phyloP scores from a whole-genome alignment of 2,797 vertebrate genomes.

The Eulemur mongoz region DNA sequence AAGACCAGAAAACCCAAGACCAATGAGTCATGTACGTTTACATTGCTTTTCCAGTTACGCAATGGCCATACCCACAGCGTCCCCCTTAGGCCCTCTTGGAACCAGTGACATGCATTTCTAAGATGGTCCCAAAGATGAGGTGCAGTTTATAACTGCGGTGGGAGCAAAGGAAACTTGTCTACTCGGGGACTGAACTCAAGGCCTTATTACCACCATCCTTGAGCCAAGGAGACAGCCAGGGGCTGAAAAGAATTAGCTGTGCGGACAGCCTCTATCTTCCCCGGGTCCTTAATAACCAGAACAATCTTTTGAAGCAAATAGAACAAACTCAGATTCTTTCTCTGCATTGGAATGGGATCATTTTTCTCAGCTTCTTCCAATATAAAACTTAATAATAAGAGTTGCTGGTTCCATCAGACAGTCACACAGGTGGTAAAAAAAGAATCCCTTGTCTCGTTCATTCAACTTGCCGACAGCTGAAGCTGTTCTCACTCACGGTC shows the following conservation, averaged over 20 bases:
- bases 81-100: background rate
- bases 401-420: background rate
- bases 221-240: background rate
- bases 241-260: background rate
- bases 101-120: background rate
- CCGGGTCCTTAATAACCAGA: background rate
- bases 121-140: background rate
- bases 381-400: background rate
- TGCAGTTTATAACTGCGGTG: background rate
- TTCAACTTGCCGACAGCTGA: background rate
- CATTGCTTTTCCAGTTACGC: background rate
- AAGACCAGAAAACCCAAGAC: background rate
- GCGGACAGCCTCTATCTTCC: background rate
- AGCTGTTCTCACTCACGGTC: background rate
- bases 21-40: background rate
- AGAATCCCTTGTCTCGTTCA: background rate
- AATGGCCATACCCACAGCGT: no score
- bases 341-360: background rate
- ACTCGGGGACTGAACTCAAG: background rate
- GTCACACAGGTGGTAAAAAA: background rate
- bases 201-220: background rate
- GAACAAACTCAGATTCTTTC: background rate
- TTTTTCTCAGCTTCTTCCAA: slow-evolving; percentile 1
- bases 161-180: background rate
- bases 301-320: slow-evolving; percentile 34